A percentile compares a stretch with the other conserved stretches of the same genome.
Conservation (phyloP, 2,113 vertebrate genomes). For the Tachuris rubrigastra region DNA sequence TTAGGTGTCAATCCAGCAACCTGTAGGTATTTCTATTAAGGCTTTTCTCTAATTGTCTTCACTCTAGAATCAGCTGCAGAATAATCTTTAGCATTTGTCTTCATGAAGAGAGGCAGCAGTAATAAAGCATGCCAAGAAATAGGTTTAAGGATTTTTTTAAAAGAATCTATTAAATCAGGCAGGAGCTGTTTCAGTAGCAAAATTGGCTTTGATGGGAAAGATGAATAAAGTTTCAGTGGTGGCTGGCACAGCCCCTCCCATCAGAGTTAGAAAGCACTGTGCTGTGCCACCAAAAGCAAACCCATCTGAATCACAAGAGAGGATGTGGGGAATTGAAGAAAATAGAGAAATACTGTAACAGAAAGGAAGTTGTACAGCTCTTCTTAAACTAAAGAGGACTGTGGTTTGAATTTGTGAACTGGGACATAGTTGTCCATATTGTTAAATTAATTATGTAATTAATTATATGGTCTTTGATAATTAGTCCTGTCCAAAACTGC, state of each 20-base stretch:
- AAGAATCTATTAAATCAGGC: background rate
- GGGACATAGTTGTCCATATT: background rate
- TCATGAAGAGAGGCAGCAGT: background rate
- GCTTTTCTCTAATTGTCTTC: background rate
- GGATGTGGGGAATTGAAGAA: background rate
- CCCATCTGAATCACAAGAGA: background rate
- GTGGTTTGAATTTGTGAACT: background rate
- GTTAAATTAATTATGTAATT: background rate
- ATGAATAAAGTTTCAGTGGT: background rate
- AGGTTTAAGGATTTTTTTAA: background rate
- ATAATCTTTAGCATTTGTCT: background rate
- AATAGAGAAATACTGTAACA: background rate
- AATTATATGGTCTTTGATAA: background rate
- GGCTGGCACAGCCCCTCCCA: background rate
- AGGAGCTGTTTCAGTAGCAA: background rate
- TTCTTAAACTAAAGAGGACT: background rate
- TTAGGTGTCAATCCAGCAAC: background rate
- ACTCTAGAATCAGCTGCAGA: background rate
- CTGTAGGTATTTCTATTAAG: background rate
- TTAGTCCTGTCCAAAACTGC: background rate
- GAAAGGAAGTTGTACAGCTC: background rate
- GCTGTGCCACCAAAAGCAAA: background rate
- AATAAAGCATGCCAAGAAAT: background rate
- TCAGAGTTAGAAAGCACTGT: background rate
- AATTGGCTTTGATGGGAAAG: background rate